Conservation (phyloP, 37 sponge, comb jelly and placozoan species). For the Axinella damicornis region DNA sequence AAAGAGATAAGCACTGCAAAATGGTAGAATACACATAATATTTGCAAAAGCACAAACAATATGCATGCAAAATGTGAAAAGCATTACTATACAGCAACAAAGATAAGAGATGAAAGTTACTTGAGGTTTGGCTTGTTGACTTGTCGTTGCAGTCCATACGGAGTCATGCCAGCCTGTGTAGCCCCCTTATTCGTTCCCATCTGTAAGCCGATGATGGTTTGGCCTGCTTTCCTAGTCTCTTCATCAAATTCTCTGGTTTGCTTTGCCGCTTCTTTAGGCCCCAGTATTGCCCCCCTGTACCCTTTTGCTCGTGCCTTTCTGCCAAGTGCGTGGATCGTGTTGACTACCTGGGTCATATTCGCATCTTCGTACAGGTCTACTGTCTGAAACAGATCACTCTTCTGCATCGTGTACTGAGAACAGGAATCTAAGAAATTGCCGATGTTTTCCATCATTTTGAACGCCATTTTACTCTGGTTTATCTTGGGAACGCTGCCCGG, state of each 20-base stretch:
- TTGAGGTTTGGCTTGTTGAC: slow-evolving; percentile 41
- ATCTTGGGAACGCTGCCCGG: slow-evolving; percentile 83
- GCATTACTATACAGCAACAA: too few species aligned
- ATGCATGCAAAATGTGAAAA: too few species aligned
- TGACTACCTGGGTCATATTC: slow-evolving; percentile 88
- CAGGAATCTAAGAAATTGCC: slow-evolving; percentile 77
- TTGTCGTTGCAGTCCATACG: slow-evolving; percentile 67
- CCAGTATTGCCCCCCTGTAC: slow-evolving; percentile 56
- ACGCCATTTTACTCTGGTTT: slow-evolving; percentile 86
- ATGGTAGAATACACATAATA: too few species aligned
- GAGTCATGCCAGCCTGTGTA: slow-evolving; percentile 87
- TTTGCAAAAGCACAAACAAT: too few species aligned
- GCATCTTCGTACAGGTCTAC: slow-evolving; percentile 92
- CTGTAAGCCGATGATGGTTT: slow-evolving; percentile 84
- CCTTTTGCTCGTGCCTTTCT: slow-evolving; percentile 54
- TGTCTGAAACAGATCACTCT: slow-evolving; percentile 91
- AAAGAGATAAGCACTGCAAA: too few species aligned
- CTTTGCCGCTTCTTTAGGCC: slow-evolving; percentile 85
- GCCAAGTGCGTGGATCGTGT: slow-evolving; percentile 73
- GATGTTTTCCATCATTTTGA: slow-evolving; percentile 99
- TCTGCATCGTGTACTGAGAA: slow-evolving; percentile 74
- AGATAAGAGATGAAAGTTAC: too few species aligned
- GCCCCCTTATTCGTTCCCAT: slow-evolving; percentile 96
- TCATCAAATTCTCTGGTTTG: slow-evolving; percentile 63
- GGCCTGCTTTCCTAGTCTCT: slow-evolving; percentile 69